These are phyloP conservation scores for Philopotamus ludificatus DNA, from an alignment of 1,140 invertebrate species.

Conservation along the genomic window DNA sequence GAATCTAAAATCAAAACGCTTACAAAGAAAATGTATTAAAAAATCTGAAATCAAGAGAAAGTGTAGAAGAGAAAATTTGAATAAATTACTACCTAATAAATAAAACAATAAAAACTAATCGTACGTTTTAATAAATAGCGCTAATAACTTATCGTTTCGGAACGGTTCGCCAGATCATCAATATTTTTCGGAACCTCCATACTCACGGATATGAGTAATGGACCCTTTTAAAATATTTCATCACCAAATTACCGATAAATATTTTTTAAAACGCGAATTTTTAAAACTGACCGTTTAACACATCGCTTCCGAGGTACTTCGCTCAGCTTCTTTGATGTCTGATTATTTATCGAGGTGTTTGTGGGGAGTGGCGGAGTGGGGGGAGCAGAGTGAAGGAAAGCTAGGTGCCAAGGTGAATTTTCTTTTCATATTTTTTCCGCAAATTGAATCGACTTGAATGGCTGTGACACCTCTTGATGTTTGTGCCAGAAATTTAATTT, in stretches of 20 bases:
- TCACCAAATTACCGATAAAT: not conserved
- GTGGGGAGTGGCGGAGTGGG: not conserved
- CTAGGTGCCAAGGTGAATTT: constrained; percentile 32
- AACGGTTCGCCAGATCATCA: too few relatives aligned
- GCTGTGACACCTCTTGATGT: constrained; percentile 36
- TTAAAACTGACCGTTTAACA: not conserved
- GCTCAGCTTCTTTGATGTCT: not conserved
- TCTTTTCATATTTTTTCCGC: constrained; percentile 26
- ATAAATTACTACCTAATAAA: too few relatives aligned
- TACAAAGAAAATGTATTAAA: too few relatives aligned
- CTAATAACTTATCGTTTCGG: too few relatives aligned
- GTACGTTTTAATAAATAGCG: too few relatives aligned
- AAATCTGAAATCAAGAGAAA: too few relatives aligned
- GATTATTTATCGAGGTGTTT: constrained; percentile 21
- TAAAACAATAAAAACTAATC: too few relatives aligned
- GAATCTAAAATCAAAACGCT: too few relatives aligned
- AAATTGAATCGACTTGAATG: constrained; percentile 34
- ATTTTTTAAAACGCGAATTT: not conserved
- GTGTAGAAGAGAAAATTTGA: too few relatives aligned
- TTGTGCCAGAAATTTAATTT: constrained; percentile 37
- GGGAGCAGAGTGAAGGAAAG: not conserved
- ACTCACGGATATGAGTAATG: too few relatives aligned
- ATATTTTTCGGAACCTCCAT: too few relatives aligned
- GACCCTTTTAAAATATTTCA: not conserved
- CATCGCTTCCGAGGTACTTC: not conserved